Conservation (phyloP, 2,888 invertebrate species). For the Hydrotaea diabolus region DNA sequence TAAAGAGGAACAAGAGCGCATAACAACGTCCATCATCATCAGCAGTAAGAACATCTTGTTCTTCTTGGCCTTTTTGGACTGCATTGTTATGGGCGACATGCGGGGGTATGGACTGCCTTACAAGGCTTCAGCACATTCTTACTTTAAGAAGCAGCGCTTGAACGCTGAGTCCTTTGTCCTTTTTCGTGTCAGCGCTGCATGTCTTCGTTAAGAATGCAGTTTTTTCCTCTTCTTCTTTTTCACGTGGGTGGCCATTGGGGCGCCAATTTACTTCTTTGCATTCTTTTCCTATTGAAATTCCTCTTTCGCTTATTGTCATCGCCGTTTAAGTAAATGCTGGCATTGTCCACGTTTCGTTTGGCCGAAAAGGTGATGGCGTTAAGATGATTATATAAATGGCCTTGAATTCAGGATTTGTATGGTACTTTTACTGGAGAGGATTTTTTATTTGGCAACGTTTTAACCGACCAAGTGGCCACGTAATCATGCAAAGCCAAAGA, state of each 20-base stretch:
- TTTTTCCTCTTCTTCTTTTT: neutral
- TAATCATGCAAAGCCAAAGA: neutral
- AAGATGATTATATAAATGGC: neutral
- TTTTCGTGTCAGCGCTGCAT: neutral
- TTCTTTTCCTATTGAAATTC: neutral
- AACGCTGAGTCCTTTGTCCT: too few species aligned
- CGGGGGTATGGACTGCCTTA: too few species aligned
- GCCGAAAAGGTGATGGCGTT: neutral
- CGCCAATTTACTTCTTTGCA: neutral
- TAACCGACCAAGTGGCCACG: neutral
- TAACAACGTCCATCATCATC: slow-evolving; percentile 1
- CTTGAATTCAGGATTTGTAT: neutral
- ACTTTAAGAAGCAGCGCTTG: too few species aligned
- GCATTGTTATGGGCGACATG: neutral
- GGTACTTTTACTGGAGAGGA: neutral
- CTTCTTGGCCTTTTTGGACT: neutral
- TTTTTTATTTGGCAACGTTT: neutral
- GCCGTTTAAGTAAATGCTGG: neutral
- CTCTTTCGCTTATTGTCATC: neutral
- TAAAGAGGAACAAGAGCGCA: slow-evolving; percentile 27
- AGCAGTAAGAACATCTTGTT: neutral
- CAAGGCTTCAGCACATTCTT: too few species aligned
- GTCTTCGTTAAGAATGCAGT: slow-evolving; percentile 9
- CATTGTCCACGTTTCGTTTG: neutral
- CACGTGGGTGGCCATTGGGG: neutral